Conservation (phyloP, 1,140 invertebrate genomes). For the Polyergus mexicanus region DNA sequence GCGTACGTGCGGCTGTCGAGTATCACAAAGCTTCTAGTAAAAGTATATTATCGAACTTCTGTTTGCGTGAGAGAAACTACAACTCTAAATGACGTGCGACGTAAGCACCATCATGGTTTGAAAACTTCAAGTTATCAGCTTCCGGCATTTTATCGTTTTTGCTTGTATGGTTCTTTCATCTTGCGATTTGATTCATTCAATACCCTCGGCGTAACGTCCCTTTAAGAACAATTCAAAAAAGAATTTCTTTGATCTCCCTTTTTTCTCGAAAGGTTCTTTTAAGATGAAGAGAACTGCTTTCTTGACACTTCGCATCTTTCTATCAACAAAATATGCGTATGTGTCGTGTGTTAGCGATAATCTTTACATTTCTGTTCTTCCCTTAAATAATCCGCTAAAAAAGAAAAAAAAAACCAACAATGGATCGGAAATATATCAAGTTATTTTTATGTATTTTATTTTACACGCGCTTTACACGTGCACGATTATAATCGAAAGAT, state of each 20-base stretch:
- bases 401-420: neutral
- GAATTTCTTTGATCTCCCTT: neutral
- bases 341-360: neutral
- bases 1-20: constrained; percentile 31
- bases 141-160: constrained; percentile 43
- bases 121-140: constrained; percentile 53
- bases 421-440: neutral
- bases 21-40: constrained; percentile 34
- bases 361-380: neutral
- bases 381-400: neutral
- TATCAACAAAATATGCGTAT: neutral
- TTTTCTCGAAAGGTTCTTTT: neutral
- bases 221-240: constrained; percentile 31
- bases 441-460: neutral
- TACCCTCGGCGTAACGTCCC: neutral
- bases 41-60: constrained; percentile 16
- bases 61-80: constrained; percentile 26
- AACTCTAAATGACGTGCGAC: constrained; percentile 54
- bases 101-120: constrained; percentile 41
- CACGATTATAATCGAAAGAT: neutral
- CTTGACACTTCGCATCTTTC: neutral
- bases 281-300: neutral
- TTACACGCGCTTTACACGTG: neutral
- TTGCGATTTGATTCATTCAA: constrained; percentile 47
- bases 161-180: constrained; percentile 12